These are phyloP conservation scores for Saccopteryx bilineata DNA, from an alignment of 2,113 vertebrate genomes.

Conservation along the genomic window DNA sequence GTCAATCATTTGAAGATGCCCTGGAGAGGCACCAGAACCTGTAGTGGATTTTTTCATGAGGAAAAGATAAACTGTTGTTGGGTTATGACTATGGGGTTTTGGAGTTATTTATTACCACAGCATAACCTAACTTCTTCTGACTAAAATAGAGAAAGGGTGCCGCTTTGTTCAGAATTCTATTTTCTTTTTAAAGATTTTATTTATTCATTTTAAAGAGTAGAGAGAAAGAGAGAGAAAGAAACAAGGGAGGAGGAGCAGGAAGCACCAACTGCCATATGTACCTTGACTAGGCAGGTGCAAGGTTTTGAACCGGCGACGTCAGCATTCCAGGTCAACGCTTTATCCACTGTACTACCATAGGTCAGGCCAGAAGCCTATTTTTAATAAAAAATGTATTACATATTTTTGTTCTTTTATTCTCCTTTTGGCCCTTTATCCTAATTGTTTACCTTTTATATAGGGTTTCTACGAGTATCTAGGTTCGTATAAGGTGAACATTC, in stretches of 20 bases:
- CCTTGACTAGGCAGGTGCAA: no score
- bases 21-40: not conserved
- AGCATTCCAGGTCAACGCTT: no score
- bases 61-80: conserved; percentile 15
- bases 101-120: conserved; percentile 17
- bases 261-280: no score
- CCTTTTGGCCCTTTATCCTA: not conserved
- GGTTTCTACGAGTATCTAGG: not conserved
- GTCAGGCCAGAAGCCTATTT: conserved; percentile 21
- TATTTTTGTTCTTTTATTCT: not conserved
- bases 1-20: not conserved
- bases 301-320: no score
- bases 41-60: not conserved
- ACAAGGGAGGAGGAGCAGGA: no score
- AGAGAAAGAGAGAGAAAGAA: no score
- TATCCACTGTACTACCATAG: no score
- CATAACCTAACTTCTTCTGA: not conserved
- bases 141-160: not conserved
- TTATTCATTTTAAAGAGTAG: no score
- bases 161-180: conserved; percentile 46
- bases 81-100: not conserved
- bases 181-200: not conserved
- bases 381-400: conserved; percentile 22
- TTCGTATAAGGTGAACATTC: not conserved
- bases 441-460: not conserved